phyloP scores from a whole-genome alignment of 2,888 invertebrate genomes.

The Erynnis tages region DNA sequence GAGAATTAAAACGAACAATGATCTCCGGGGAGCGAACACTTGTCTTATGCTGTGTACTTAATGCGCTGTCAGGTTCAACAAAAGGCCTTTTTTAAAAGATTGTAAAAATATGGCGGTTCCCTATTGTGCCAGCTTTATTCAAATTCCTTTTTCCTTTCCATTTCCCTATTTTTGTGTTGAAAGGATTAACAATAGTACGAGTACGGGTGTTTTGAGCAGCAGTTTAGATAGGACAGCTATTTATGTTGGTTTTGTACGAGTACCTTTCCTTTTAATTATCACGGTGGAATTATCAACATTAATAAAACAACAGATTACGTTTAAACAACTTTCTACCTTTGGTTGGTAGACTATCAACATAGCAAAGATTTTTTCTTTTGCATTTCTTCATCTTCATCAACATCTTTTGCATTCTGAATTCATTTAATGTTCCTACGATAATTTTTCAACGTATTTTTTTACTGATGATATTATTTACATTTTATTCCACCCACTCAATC shows the following conservation, averaged over 20 bases:
- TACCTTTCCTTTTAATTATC: background rate
- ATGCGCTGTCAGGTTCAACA: conserved; percentile 71
- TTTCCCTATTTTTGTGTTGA: conserved; percentile 73
- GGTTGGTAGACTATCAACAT: background rate
- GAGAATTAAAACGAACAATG: conserved; percentile 53
- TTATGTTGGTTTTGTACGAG: conserved; percentile 7
- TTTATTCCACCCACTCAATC: too few relatives aligned
- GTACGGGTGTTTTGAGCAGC: conserved; percentile 34
- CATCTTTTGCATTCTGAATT: too few relatives aligned
- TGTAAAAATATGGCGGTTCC: conserved; percentile 68
- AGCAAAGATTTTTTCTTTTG: background rate
- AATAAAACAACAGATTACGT: too few relatives aligned
- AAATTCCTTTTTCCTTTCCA: conserved; percentile 66
- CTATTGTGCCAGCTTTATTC: conserved; percentile 68
- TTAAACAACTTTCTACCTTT: too few relatives aligned
- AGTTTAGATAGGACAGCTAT: conserved; percentile 17
- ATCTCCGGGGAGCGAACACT: conserved; percentile 62
- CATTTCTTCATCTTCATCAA: background rate
- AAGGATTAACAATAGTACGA: conserved; percentile 75
- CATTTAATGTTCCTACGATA: too few relatives aligned
- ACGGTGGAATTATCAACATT: background rate
- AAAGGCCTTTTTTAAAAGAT: conserved; percentile 65
- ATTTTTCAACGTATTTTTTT: too few relatives aligned
- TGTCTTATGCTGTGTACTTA: conserved; percentile 65
- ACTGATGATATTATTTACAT: too few relatives aligned